Evolutionary conservation across 2,113 vertebrate genomes (phyloP).

Genomic region (Esox niger): DNA sequence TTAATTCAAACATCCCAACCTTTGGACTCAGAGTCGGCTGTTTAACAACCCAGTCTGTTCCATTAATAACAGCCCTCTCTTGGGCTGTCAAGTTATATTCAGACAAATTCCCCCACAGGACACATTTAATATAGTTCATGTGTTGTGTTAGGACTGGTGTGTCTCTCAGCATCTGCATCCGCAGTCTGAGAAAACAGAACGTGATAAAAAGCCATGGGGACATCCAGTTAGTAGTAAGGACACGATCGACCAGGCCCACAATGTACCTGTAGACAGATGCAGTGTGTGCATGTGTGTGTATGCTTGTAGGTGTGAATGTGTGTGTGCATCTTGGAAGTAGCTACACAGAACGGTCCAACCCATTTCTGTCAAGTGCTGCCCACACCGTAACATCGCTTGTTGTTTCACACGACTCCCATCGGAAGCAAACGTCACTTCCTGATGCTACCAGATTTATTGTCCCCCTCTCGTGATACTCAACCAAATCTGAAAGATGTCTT

Average conservation of each 20-base stretch:
- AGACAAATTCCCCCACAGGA: too few relatives aligned
- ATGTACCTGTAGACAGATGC: slow-evolving; percentile 76
- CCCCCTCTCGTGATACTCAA: slow-evolving; percentile 54
- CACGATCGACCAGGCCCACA: slow-evolving; percentile 67
- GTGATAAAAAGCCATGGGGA: slow-evolving; percentile 61
- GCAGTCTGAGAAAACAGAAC: slow-evolving; percentile 57
- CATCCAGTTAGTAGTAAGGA: slow-evolving; percentile 68
- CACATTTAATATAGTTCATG: too few relatives aligned
- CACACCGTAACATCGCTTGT: slow-evolving; percentile 63
- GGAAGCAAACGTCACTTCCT: slow-evolving; percentile 70
- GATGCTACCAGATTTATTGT: slow-evolving; percentile 67
- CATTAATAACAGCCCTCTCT: too few relatives aligned
- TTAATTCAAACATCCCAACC: too few relatives aligned
- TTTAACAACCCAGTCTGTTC: too few relatives aligned
- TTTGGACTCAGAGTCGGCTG: too few relatives aligned
- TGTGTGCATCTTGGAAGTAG: slow-evolving; percentile 13
- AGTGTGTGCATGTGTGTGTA: too few relatives aligned
- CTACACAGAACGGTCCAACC: slow-evolving; percentile 56
- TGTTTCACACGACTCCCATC: slow-evolving; percentile 64
- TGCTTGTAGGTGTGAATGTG: too few relatives aligned
- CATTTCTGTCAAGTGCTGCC: slow-evolving; percentile 69
- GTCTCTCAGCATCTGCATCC: too few relatives aligned
- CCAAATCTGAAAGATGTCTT: slow-evolving; percentile 65
- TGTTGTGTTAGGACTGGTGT: too few relatives aligned
- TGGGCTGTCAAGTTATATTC: too few relatives aligned